A percentile compares a stretch with the other conserved stretches of the same genome.
These are phyloP conservation scores for Schizothorax lantsangensis DNA, from an alignment of 2,797 vertebrate genomes.

Conservation along the genomic window DNA sequence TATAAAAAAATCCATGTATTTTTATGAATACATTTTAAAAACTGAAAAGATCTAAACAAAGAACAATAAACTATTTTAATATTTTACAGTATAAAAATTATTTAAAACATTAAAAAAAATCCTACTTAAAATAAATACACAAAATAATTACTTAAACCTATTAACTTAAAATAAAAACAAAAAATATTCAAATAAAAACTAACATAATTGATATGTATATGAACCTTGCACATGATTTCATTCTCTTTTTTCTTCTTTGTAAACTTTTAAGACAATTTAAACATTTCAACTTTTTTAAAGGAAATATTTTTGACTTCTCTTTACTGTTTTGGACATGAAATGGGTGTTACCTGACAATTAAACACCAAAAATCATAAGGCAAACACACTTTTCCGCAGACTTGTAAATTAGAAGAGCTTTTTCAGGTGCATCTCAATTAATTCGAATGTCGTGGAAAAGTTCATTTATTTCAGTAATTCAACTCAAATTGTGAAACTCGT, in stretches of 20 bases:
- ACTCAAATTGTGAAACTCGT: too few species aligned
- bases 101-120: too few species aligned
- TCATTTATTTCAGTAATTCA: too few species aligned
- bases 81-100: neutral
- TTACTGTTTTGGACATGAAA: neutral
- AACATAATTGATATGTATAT: too few species aligned
- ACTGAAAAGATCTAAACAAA: too few species aligned
- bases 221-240: too few species aligned
- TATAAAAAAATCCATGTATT: neutral
- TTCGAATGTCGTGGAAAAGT: too few species aligned
- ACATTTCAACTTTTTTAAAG: neutral
- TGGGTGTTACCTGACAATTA: neutral
- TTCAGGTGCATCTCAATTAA: too few species aligned
- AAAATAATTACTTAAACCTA: too few species aligned
- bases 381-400: neutral
- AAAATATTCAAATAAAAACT: neutral
- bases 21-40: neutral
- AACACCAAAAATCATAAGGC: neutral
- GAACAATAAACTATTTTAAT: neutral
- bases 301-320: neutral
- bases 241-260: too few species aligned
- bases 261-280: too few species aligned
- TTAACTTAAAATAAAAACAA: neutral
- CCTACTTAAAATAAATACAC: too few species aligned
- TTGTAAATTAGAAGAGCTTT: neutral